Evolutionary conservation across 2,888 invertebrate genomes (phyloP).

Genomic region (Trissoscelio sp.): DNA sequence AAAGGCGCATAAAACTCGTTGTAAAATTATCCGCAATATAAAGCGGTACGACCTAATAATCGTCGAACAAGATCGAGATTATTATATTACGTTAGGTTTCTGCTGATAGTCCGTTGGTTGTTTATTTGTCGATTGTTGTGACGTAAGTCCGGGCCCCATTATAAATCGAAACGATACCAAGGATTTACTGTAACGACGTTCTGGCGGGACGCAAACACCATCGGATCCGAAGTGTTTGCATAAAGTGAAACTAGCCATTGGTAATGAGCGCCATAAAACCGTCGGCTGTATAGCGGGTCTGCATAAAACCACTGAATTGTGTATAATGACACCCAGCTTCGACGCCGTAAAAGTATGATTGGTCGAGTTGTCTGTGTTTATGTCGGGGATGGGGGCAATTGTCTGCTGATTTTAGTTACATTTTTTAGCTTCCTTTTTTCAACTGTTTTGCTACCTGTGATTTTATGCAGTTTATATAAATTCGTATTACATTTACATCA

Average conservation of each 20-base stretch:
- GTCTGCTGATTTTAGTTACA: conserved; percentile 37
- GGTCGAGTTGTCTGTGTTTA: conserved; percentile 55
- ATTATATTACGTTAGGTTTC: conserved; percentile 53
- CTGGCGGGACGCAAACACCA: conserved; percentile 29
- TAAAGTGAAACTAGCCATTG: conserved; percentile 63
- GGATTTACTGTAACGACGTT: conserved; percentile 39
- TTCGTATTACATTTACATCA: neutral
- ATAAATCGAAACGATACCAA: conserved; percentile 42
- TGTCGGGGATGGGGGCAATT: conserved; percentile 48
- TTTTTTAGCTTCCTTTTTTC: neutral
- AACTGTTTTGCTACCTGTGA: neutral
- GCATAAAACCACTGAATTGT: conserved; percentile 66
- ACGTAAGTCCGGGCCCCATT: conserved; percentile 39
- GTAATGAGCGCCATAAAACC: conserved; percentile 63
- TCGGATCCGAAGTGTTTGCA: conserved; percentile 51
- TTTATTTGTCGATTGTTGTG: conserved; percentile 51
- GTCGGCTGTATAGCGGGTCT: conserved; percentile 53
- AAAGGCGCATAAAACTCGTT: conserved; percentile 58
- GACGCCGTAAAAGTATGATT: conserved; percentile 64
- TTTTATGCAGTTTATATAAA: too few species aligned
- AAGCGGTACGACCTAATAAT: conserved; percentile 55
- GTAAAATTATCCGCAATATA: conserved; percentile 60
- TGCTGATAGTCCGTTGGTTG: conserved; percentile 25
- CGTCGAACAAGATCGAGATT: conserved; percentile 49
- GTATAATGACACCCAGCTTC: conserved; percentile 62